Base-by-base conservation (phyloP, 2,888 invertebrate genomes). In the Drosophila monieri region DNA sequence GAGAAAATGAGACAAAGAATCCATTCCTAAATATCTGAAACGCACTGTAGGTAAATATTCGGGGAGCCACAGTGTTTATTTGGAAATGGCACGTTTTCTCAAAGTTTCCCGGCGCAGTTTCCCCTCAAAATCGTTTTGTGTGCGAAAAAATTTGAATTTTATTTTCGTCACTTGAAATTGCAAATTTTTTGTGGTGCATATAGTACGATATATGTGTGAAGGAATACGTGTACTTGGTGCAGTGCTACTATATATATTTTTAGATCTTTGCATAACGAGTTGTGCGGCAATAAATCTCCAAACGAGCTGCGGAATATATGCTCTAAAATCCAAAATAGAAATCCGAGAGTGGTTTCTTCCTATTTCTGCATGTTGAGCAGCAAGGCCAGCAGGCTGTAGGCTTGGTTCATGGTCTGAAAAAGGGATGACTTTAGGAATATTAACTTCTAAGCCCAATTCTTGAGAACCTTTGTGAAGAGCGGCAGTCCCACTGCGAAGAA, bases 371-470 rank as follows among this genome's bases (percentile, higher is more conserved):
- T 65, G 21, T 80, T 80, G 1, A 80, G 69, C 14, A 80, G 52
- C 47, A 80, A 41, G 18, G 80, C 84, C 55, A 80, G 66, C 6
- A 80, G 59, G 44, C 78, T 80, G 18, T 80, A 84, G 37, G 80
- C 72, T 37, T 84, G 81, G 48, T 80, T 80, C 15, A 80, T 65
- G 21, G 59, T 67, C 80, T 78, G 64, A 2, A 80, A 74, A 15
- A 12, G 1, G 46, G 9, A 52, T 1, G 15, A 15, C 6, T 30
- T 39, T 56, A n/a, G 30, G 21, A 32, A 41, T 3, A 4, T 15
- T 15, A 14, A 5, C 23, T 49, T 18, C 0, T 15, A 39, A 5
- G 32, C 37, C 9, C 6, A n/a, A n/a, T 6, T n/a, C 1, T 21
- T 6, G 1, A 23, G 3, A 57, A 76, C 76, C 69, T 73, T 76